Percentiles rank a stretch among this genome's conserved stretches.
Conservation (phyloP, 2,113 vertebrate species). For the Pungitius pungitius region DNA sequence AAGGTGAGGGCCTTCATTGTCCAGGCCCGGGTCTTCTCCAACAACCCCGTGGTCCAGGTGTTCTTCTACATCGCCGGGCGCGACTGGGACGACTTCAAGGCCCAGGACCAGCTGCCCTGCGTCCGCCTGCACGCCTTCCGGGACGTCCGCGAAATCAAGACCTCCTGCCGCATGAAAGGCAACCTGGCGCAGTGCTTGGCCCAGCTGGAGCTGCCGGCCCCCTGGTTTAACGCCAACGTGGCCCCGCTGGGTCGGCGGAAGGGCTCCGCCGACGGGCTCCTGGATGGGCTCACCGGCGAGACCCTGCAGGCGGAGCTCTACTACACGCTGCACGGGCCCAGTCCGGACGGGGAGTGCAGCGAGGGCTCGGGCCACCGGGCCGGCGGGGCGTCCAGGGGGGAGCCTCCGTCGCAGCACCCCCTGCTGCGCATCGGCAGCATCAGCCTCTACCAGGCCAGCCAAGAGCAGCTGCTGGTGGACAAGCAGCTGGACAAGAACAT, state of each 20-base stretch:
- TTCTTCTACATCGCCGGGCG: slow-evolving; percentile 96
- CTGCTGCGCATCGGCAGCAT: slow-evolving; percentile 96
- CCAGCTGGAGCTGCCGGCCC: slow-evolving; percentile 88
- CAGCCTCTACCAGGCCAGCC: slow-evolving; percentile 88
- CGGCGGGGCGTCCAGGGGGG: slow-evolving; percentile 70
- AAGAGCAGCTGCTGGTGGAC: slow-evolving; percentile 87
- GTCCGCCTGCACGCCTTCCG: slow-evolving; percentile 93
- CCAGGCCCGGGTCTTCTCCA: slow-evolving; percentile 88
- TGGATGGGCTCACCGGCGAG: slow-evolving; percentile 82
- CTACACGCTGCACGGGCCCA: slow-evolving; percentile 90
- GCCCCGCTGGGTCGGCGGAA: slow-evolving; percentile 86
- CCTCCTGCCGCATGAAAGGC: slow-evolving; percentile 91
- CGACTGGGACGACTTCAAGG: slow-evolving; percentile 95
- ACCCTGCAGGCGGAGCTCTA: slow-evolving; percentile 92
- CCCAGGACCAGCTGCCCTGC: slow-evolving; percentile 90
- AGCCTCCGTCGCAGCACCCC: slow-evolving; percentile 91
- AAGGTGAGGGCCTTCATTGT: slow-evolving; percentile 98
- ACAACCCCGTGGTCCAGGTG: slow-evolving; percentile 90
- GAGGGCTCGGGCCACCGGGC: slow-evolving; percentile 76
- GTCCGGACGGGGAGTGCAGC: slow-evolving; percentile 83
- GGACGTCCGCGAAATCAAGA: slow-evolving; percentile 89
- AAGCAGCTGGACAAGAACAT: slow-evolving; percentile 91
- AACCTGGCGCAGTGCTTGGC: slow-evolving; percentile 92
- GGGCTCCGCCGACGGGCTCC: slow-evolving; percentile 73
- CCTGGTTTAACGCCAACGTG: slow-evolving; percentile 90